These are phyloP conservation scores for Serrognathus titanus DNA, from an alignment of 2,888 invertebrate species.

Conservation along the genomic window DNA sequence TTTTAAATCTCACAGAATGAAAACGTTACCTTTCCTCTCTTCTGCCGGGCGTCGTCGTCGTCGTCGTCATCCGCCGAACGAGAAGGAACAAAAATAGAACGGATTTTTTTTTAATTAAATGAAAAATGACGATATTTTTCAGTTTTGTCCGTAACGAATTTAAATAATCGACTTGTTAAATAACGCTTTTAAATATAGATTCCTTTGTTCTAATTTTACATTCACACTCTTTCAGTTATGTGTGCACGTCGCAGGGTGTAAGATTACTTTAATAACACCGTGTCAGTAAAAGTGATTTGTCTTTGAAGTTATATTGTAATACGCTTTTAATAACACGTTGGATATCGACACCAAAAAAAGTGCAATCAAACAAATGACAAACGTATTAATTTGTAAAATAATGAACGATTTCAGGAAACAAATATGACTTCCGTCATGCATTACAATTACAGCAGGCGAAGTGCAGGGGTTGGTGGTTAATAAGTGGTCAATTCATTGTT, in stretches of 20 bases:
- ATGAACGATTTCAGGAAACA: constrained; percentile 27
- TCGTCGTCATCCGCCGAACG: too few relatives aligned
- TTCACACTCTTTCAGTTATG: too few relatives aligned
- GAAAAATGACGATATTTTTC: constrained; percentile 2
- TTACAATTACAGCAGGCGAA: constrained; percentile 18
- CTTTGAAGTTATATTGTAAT: neutral
- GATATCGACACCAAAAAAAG: constrained; percentile 7
- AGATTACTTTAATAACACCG: too few relatives aligned
- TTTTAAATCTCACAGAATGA: neutral
- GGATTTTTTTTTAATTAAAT: neutral
- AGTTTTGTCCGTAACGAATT: neutral
- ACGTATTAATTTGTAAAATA: constrained; percentile 25
- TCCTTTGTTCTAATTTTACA: neutral
- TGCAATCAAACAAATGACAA: constrained; percentile 22
- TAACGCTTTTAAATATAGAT: neutral
- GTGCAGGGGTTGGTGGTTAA: neutral
- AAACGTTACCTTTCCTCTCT: too few relatives aligned
- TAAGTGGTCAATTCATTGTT: constrained; percentile 4
- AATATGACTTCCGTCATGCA: constrained; percentile 24
- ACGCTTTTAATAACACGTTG: neutral
- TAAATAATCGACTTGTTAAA: constrained; percentile 3
- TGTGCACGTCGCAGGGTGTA: too few relatives aligned
- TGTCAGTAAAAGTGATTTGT: too few relatives aligned
- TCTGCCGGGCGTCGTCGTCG: too few relatives aligned
- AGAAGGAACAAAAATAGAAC: neutral